phyloP scores from a whole-genome alignment of 2,888 invertebrate species.

The Macaria liturata region DNA sequence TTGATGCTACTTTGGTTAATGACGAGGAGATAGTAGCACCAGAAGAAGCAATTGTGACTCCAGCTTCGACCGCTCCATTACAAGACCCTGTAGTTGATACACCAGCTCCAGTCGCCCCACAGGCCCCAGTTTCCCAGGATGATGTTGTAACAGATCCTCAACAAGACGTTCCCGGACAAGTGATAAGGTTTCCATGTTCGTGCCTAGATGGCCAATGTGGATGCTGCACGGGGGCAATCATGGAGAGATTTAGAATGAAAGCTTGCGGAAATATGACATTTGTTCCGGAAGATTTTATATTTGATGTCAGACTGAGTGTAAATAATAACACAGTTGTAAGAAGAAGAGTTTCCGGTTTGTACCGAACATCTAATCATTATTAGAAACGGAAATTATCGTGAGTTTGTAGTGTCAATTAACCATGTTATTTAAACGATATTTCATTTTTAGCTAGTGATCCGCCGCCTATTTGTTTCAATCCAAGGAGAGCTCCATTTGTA shows the following conservation, averaged over 20 bases:
- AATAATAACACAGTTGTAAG: conserved; percentile 89
- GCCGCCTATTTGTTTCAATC: conserved; percentile 87
- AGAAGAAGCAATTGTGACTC: conserved; percentile 28
- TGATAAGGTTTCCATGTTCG: conserved; percentile 83
- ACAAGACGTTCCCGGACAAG: conserved; percentile 67
- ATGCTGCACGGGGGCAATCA: conserved; percentile 86
- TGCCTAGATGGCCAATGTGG: conserved; percentile 85
- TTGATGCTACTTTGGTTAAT: conserved; percentile 35
- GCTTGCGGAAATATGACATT: conserved; percentile 91
- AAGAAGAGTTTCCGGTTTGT: conserved; percentile 87
- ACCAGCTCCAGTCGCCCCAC: conserved; percentile 39
- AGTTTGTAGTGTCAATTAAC: too few relatives aligned
- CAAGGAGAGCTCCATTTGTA: conserved; percentile 87
- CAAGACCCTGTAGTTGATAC: conserved; percentile 35
- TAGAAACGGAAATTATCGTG: too few relatives aligned
- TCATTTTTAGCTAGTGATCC: conserved; percentile 87
- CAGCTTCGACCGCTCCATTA: conserved; percentile 27
- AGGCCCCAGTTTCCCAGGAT: conserved; percentile 49
- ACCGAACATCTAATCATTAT: too few relatives aligned
- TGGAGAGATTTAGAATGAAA: conserved; percentile 86
- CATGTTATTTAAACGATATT: conserved; percentile 6
- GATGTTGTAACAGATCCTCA: conserved; percentile 41
- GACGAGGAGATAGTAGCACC: conserved; percentile 34
- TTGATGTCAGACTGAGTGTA: conserved; percentile 87
- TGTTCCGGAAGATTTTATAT: conserved; percentile 91